Conservation (phyloP, 2,888 invertebrate genomes). For the Dicyrtoma fusca region DNA sequence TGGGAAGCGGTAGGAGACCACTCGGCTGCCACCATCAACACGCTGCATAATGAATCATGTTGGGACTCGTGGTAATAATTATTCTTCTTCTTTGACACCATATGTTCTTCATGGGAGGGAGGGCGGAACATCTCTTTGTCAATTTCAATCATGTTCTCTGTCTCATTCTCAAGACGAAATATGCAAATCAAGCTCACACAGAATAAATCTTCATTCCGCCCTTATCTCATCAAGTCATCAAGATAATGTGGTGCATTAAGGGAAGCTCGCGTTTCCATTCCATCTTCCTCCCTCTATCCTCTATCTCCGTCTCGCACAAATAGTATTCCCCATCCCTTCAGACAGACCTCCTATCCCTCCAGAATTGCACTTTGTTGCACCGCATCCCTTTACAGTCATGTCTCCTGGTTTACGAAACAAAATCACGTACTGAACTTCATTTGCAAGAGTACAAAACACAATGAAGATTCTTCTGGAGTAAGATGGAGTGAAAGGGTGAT, state of each 20-base stretch:
- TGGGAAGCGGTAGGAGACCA: background rate
- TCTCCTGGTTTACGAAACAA: too few relatives aligned
- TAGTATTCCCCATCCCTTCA: background rate
- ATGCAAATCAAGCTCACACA: conserved; percentile 43
- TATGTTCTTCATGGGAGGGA: conserved; percentile 27
- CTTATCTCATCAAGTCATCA: conserved; percentile 42
- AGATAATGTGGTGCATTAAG: conserved; percentile 42
- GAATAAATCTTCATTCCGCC: conserved; percentile 42
- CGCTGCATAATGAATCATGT: conserved; percentile 19
- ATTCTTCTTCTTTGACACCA: conserved; percentile 44
- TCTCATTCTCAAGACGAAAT: conserved; percentile 40
- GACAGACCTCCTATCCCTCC: background rate
- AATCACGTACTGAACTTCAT: too few relatives aligned
- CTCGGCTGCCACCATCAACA: conserved; percentile 3
- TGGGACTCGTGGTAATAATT: conserved; percentile 34
- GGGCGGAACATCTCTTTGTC: conserved; percentile 35
- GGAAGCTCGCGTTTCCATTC: background rate
- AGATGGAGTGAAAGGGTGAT: too few relatives aligned
- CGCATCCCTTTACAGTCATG: too few relatives aligned
- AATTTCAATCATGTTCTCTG: conserved; percentile 43
- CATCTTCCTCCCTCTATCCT: conserved; percentile 17
- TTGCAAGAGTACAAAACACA: too few relatives aligned
- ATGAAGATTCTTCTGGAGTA: too few relatives aligned
- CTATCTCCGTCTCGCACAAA: conserved; percentile 1
- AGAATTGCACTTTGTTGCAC: too few relatives aligned